Base-by-base conservation (phyloP, 1,140 invertebrate species). In the Pteromalus puparum region DNA sequence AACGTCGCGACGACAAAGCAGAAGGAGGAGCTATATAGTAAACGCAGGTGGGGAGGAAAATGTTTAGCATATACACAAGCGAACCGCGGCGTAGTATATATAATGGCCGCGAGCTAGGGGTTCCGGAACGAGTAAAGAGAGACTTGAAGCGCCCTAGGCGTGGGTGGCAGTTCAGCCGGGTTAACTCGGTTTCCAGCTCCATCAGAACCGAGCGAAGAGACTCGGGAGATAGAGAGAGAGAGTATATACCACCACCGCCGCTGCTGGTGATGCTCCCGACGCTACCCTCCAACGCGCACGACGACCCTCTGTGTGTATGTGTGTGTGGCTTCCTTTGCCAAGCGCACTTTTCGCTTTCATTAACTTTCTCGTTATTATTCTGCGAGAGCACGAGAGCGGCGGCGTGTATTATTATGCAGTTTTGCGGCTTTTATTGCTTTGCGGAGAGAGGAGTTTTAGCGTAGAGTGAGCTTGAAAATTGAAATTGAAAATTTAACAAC, bases 181-280 rank as follows among this genome's bases (percentile, higher is more conserved):
- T 85, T 90, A 90, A 90, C 89, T 88, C 87, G 88, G 88, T 90
- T 90, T 88, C 89, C 80, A 89, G 89, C 89, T 90, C 88, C 88
- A 89, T 90, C 89, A 89, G 86, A 86, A 86, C 83, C 85, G 82
- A 78, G 87, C 48, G 21, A 28, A 9, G 70, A n/a, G 38, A 42
- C 38, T 42, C 53, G 53, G 4, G 53, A 21, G 53, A 61, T 18
- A 18, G 53, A 61, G 53, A 21, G 53, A 61, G 53, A 15, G 53
- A 61, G 18, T 46, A 42, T 10, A 42, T 34, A 34, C 34, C 65
- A 7, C 77, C 34, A 21, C 42, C n/a, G 38, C 18, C 26, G 67
- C 67, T 30, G 67, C 67, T 26, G 67, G 26, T 67, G 46, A 53
- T 26, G 53, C 61, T 61, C 21, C 76, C 61, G 28, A 21, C 46